phyloP scores from a whole-genome alignment of 2,797 vertebrate genomes.

The Champsocephalus gunnari region DNA sequence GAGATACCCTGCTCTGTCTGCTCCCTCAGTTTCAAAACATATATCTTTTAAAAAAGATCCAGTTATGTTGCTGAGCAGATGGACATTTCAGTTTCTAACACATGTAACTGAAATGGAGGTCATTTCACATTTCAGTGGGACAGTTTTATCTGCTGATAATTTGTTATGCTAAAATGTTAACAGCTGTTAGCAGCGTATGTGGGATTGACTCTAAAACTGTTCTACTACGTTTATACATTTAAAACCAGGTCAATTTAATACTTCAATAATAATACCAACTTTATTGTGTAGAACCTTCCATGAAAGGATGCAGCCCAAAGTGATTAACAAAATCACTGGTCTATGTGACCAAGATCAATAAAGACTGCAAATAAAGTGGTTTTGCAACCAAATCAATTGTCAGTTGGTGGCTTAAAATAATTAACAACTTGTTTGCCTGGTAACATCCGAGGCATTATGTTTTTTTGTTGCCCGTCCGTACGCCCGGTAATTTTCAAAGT shows the following conservation, averaged over 20 bases:
- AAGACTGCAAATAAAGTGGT: neutral
- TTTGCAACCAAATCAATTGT: neutral
- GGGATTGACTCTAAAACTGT: neutral
- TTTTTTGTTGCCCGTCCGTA: too few species aligned
- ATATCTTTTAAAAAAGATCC: neutral
- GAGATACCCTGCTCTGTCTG: neutral
- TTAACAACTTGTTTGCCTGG: neutral
- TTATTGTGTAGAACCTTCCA: too few species aligned
- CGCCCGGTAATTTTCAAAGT: too few species aligned
- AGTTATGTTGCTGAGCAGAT: neutral
- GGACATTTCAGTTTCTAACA: neutral
- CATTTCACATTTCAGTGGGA: neutral
- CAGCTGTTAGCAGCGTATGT: neutral
- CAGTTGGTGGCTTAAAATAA: conserved; percentile 7
- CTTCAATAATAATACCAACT: too few species aligned
- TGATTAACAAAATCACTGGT: too few species aligned
- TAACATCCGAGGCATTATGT: too few species aligned
- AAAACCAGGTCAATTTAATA: too few species aligned
- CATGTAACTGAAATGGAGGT: conserved; percentile 2
- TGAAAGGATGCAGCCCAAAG: too few species aligned
- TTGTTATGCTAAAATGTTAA: neutral
- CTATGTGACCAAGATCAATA: neutral
- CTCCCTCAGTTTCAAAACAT: neutral
- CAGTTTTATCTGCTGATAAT: neutral
- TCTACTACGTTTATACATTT: too few species aligned